Evolutionary conservation across 2,113 vertebrate species (phyloP), one percentile per base, ranked within the genome.

Genomic region (Heterocephalus glaber): DNA sequence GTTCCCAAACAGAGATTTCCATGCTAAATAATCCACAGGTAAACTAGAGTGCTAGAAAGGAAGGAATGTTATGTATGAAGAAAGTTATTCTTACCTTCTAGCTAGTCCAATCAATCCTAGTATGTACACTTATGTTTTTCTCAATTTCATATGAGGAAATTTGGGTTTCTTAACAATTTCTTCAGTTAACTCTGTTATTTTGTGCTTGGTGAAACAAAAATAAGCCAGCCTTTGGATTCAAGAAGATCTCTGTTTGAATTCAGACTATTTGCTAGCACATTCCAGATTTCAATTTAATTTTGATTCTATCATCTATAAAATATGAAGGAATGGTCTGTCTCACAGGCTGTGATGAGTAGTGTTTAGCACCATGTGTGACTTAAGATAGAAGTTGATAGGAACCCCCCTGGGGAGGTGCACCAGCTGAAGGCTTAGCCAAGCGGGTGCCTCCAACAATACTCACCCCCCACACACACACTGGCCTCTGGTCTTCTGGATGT

Each of bases 171-270:
- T 41, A 68, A n/a, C 80, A 76, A 79, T 41, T 81, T 94, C 44
- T 82, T 86, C 44, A 79, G 35, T 47, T 68, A 90, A 93, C 56
- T 7, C 33, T 88, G 33, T 85, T 17, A 24, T 80, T 90, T 70
- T 85, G 10, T 90, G 56, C 58, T 95, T 88, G 17, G 38, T 35
- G 7, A 70, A 87, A 76, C 28, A 91, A 33, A 95, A 95, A 89
- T 5, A 87, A 49, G 5, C 5, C 41, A 60, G 33, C 11, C 22
- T 63, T 87, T 60, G 54, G 33, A 58, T 28, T 7, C 77, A 41
- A 95, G 35, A 33, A 91, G 41, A 26, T 11, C 9, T 76, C 2
- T 3, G 20, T 84, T 93, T 95, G 19, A 94, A 84, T 66, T 1
- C 56, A 85, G 44, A 84, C 7, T 77, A 91, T 65, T 83, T 66